Conservation (phyloP, 2,888 invertebrate species). For the Lasioglossum malachurum region DNA sequence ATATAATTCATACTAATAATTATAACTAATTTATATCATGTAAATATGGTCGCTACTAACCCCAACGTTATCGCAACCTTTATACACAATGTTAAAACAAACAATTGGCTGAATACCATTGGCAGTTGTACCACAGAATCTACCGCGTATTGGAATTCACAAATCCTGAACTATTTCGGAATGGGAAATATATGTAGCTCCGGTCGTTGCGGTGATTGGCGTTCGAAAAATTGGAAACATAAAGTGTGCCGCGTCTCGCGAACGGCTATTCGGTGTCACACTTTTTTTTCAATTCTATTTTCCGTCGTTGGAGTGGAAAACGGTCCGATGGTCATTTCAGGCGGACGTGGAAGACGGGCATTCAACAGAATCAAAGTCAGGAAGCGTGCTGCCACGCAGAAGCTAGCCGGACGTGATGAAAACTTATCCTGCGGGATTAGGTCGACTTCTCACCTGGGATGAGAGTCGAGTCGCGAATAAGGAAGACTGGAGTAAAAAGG, state of each 20-base stretch:
- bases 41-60: not conserved
- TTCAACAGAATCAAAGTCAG: constrained; percentile 71
- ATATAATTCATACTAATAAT: not conserved
- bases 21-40: not conserved
- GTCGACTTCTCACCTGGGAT: constrained; percentile 67
- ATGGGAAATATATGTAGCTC: not conserved
- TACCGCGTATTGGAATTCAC: not conserved
- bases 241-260: not conserved
- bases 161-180: not conserved
- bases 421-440: constrained; percentile 70
- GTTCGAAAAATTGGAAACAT: not conserved
- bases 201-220: not conserved
- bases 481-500: constrained; percentile 44
- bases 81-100: not conserved
- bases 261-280: not conserved
- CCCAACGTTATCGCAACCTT: not conserved
- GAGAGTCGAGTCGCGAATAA: constrained; percentile 55
- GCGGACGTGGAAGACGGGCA: constrained; percentile 63
- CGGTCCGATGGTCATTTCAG: constrained; percentile 45
- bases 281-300: constrained; percentile 17
- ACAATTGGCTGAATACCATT: not conserved
- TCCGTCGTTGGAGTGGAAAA: constrained; percentile 37
- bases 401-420: constrained; percentile 69
- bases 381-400: constrained; percentile 62
- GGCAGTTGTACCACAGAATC: not conserved